Evolutionary conservation across 2,113 vertebrate species (phyloP), one percentile per base, ranked within the genome.

Genomic region (Carettochelys insculpta): DNA sequence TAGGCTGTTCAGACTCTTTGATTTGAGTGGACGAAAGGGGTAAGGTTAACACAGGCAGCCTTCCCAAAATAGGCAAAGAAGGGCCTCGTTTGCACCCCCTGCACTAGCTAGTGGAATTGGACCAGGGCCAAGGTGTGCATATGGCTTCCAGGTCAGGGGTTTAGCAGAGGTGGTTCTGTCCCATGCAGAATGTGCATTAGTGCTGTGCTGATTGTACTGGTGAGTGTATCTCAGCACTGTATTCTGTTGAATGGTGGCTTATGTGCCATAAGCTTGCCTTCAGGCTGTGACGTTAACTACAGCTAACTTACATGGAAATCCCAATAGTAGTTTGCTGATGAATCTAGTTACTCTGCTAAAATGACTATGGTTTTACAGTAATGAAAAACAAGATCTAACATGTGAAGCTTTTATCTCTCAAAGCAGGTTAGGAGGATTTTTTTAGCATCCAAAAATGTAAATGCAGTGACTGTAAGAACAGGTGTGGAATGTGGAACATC

Each of bases 371-470:
- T n/a, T n/a, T n/a, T n/a, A n/a, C n/a, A n/a, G n/a, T n/a, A n/a
- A 87, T 31, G 82, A 48, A 87, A 83, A 92, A 48, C 38, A 34
- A n/a, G 6, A 50, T 78, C 76, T 87, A 68, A 41, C 65, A 61
- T 92, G 80, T 83, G 71, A 82, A 89, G 50, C 52, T 86, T 4
- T 31, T 77, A 12, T 31, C 52, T 94, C 89, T 77, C n/a, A 58
- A 56, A 61, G 83, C 58, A 24, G 4, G 5, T 86, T 27, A 1
- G 75, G 8, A 54, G 31, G 56, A 34, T 61, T 19, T 53, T 73
- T 87, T 79, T 78, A 52, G 24, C 3, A 0, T 38, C n/a, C 38
- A 51, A 3, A 91, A 86, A 52, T 12, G 43, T n/a, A 78, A 85
- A 77, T 84, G 41, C 27, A 93, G 61, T 56, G 34, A 50, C 76